phyloP scores from a whole-genome alignment of 1,140 invertebrate species.

The Scaptomyza montana region DNA sequence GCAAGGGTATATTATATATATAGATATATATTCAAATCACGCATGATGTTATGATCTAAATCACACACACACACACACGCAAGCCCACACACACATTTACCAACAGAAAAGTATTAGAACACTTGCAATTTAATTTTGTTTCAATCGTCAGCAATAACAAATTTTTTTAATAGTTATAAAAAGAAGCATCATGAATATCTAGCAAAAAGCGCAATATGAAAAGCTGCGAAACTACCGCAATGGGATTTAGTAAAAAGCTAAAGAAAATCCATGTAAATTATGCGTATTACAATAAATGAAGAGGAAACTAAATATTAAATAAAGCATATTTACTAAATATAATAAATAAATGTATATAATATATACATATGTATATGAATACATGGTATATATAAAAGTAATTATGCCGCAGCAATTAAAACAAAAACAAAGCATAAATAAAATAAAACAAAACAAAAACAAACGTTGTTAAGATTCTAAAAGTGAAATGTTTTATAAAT shows the following conservation, averaged over 20 bases:
- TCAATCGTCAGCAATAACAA: constrained; percentile 35
- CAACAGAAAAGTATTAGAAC: constrained; percentile 58
- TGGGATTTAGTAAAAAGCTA: background rate
- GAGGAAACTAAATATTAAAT: constrained; percentile 66
- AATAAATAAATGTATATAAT: constrained; percentile 14
- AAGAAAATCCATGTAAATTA: constrained; percentile 73
- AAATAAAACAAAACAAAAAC: constrained; percentile 54
- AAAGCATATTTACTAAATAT: constrained; percentile 53
- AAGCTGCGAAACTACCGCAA: constrained; percentile 34
- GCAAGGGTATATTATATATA: constrained; percentile 2
- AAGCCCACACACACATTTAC: constrained; percentile 23
- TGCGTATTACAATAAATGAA: constrained; percentile 71
- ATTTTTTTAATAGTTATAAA: constrained; percentile 45
- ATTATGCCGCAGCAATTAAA: constrained; percentile 26
- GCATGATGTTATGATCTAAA: constrained; percentile 40
- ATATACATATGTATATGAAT: constrained; percentile 24
- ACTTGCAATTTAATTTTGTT: constrained; percentile 58
- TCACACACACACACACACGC: constrained; percentile 36
- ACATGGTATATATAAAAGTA: constrained; percentile 35
- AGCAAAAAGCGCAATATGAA: constrained; percentile 16
- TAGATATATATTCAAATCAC: constrained; percentile 17
- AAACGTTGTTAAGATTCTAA: constrained; percentile 83
- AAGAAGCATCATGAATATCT: constrained; percentile 11
- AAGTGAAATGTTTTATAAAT: constrained; percentile 84
- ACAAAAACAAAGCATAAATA: constrained; percentile 62